These are phyloP conservation scores for Aethes cnicana DNA, from an alignment of 2,888 invertebrate species.

Conservation along the genomic window DNA sequence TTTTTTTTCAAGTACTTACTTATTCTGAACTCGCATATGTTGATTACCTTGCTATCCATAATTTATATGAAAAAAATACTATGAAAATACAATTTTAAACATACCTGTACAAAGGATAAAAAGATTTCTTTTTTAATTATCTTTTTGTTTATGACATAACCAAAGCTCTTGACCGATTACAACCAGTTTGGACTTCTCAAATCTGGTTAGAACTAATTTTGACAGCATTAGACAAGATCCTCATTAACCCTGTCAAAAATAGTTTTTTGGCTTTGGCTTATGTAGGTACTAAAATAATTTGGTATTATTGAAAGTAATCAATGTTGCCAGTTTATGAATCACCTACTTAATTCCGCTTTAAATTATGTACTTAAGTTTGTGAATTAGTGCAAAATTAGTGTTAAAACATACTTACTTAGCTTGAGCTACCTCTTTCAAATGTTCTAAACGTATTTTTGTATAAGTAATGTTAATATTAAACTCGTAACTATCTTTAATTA, in stretches of 20 bases:
- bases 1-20: conserved; percentile 40
- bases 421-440: conserved; percentile 74
- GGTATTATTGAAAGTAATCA: background rate
- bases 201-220: no score
- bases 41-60: conserved; percentile 2
- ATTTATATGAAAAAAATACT: no score
- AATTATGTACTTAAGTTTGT: conserved; percentile 64
- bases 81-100: no score
- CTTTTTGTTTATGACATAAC: no score
- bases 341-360: conserved; percentile 34
- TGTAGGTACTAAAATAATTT: no score
- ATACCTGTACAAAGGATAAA: no score
- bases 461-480: conserved; percentile 60
- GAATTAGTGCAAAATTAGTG: conserved; percentile 50
- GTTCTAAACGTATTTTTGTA: conserved; percentile 76
- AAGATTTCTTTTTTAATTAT: no score
- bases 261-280: no score
- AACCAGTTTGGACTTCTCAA: no score
- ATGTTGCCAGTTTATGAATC: conserved; percentile 1
- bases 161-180: no score
- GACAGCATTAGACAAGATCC: no score
- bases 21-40: conserved; percentile 35
- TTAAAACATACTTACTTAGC: conserved; percentile 54
- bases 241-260: no score
- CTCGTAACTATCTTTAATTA: conserved; percentile 47